These are phyloP conservation scores for Nasonia vitripennis DNA, from an alignment of 1,140 invertebrate genomes.

Conservation along the genomic window DNA sequence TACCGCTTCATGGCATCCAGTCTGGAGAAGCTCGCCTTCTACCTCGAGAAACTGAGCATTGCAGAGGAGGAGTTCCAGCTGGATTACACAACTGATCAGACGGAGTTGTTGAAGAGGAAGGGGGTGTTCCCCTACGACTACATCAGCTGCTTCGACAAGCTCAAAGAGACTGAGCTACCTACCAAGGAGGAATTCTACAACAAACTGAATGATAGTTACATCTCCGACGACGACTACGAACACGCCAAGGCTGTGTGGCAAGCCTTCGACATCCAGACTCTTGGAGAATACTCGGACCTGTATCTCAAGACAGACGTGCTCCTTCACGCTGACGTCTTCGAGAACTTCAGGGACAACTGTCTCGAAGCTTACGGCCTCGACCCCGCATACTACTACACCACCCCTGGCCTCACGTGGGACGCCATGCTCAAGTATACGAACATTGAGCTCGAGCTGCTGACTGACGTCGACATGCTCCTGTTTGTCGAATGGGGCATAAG, in stretches of 20 bases:
- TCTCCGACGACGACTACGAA: conserved; percentile 62
- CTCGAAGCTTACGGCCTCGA: too few relatives aligned
- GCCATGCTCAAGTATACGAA: too few relatives aligned
- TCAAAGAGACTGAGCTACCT: conserved; percentile 53
- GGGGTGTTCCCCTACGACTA: conserved; percentile 38
- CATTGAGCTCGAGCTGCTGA: too few relatives aligned
- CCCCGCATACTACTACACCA: too few relatives aligned
- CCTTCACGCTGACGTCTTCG: too few relatives aligned
- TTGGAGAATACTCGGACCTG: conserved; percentile 41
- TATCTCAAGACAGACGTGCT: conserved; percentile 60
- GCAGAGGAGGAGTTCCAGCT: neutral
- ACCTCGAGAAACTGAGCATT: conserved; percentile 4
- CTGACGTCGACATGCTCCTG: too few relatives aligned
- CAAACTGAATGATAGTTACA: neutral
- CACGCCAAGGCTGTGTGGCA: conserved; percentile 71
- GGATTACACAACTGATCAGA: neutral
- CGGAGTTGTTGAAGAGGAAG: neutral
- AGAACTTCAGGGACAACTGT: too few relatives aligned
- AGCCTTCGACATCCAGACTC: too few relatives aligned
- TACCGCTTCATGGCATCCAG: conserved; percentile 60
- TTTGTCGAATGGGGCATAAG: too few relatives aligned
- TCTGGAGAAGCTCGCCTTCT: conserved; percentile 35
- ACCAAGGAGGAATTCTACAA: neutral
- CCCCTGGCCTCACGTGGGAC: too few relatives aligned
- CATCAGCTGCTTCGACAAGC: conserved; percentile 52